These are phyloP conservation scores for Autographa gamma DNA, from an alignment of 2,888 invertebrate species.

Conservation along the genomic window DNA sequence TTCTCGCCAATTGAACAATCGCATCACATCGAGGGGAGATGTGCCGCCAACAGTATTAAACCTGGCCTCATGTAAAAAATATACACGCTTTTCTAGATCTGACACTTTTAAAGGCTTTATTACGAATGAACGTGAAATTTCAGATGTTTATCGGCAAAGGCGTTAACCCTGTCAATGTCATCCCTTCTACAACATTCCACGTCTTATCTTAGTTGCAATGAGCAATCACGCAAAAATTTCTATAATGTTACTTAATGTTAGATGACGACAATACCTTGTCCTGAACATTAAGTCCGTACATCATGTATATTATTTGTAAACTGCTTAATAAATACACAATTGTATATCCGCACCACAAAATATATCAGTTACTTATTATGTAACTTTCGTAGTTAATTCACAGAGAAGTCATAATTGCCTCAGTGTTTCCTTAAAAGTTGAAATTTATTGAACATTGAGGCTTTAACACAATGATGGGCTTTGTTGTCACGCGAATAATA, in stretches of 20 bases:
- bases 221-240: neutral
- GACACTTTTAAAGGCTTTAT: conserved; percentile 26
- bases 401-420: conserved; percentile 22
- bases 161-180: neutral
- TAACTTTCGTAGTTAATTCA: conserved; percentile 2
- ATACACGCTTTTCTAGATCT: conserved; percentile 53
- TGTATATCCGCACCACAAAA: neutral
- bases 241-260: neutral
- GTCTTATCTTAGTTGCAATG: neutral
- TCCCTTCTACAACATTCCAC: neutral
- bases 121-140: conserved; percentile 25
- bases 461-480: conserved; percentile 71
- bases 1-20: conserved; percentile 89
- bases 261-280: no score
- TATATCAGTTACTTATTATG: neutral
- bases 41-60: conserved; percentile 69
- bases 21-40: conserved; percentile 77
- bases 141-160: conserved; percentile 11
- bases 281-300: neutral
- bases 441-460: conserved; percentile 58
- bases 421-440: conserved; percentile 24
- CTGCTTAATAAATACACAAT: neutral
- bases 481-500: conserved; percentile 79
- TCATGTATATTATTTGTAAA: neutral
- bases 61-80: conserved; percentile 66